Evolutionary conservation across 2,888 invertebrate genomes (phyloP).

Genomic region (Horisme vitalbata): DNA sequence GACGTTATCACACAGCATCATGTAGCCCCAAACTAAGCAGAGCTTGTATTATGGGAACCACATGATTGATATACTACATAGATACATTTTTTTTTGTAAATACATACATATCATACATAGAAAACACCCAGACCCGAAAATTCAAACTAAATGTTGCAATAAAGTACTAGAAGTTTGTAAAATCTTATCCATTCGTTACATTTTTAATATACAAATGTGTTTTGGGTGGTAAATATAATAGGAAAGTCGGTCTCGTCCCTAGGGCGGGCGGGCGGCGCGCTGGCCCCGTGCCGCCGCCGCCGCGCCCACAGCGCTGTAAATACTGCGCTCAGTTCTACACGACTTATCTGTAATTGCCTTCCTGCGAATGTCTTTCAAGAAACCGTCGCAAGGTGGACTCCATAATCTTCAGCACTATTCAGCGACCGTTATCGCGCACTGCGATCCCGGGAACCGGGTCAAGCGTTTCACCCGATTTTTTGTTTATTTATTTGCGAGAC

Average conservation of each 20-base stretch:
- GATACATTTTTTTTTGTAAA: no score
- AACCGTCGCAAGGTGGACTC: constrained; percentile 69
- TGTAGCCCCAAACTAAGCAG: no score
- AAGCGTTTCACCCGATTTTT: constrained; percentile 54
- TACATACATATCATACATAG: no score
- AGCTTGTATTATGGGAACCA: no score
- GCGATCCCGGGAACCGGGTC: constrained; percentile 69
- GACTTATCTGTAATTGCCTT: constrained; percentile 83
- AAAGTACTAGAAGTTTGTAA: constrained; percentile 27
- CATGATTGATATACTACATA: no score
- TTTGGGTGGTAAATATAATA: constrained; percentile 35
- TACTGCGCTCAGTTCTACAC: constrained; percentile 70
- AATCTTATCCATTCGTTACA: constrained; percentile 28
- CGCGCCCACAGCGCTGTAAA: constrained; percentile 71
- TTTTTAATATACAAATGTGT: constrained; percentile 34
- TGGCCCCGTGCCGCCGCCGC: constrained; percentile 59
- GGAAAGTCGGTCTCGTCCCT: constrained; percentile 33
- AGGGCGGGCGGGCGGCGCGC: constrained; percentile 23
- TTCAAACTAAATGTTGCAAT: constrained; percentile 10
- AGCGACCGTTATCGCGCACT: constrained; percentile 58
- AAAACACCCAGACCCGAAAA: no score
- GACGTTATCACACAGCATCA: no score
- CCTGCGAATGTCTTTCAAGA: constrained; percentile 80
- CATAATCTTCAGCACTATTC: constrained; percentile 74
- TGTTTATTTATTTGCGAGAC: constrained; percentile 54